Evolutionary conservation across 2,113 vertebrate genomes (phyloP).

Genomic region (Sterrhoptilus dennistouni): DNA sequence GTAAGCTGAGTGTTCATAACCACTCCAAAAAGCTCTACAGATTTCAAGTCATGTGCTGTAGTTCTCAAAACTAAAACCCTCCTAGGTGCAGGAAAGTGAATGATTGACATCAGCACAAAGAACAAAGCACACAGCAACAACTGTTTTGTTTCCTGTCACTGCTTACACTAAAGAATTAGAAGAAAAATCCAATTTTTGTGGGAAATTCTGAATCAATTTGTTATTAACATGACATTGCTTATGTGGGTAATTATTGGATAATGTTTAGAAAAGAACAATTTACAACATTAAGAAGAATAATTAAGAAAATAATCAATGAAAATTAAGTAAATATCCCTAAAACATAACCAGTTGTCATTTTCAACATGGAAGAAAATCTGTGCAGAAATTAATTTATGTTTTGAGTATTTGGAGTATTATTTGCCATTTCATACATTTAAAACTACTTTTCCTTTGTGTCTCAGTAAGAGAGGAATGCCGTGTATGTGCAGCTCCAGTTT

Average conservation of each 20-base stretch:
- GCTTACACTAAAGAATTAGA: not conserved
- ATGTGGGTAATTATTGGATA: conserved; percentile 6
- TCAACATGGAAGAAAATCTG: not conserved
- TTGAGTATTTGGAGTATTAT: not conserved
- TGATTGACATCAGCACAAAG: conserved; percentile 33
- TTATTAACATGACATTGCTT: not conserved
- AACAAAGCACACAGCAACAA: conserved; percentile 43
- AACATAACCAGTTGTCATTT: not conserved
- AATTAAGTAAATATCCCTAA: conserved; percentile 9
- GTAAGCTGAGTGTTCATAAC: not conserved
- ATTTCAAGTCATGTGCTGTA: not conserved
- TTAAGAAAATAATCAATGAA: conserved; percentile 42
- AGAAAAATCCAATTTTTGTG: conserved; percentile 7
- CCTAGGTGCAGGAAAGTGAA: not conserved
- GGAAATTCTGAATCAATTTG: conserved; percentile 26
- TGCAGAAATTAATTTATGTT: not conserved
- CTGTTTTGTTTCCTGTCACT: conserved; percentile 30
- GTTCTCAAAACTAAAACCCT: conserved; percentile 13
- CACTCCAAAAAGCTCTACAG: not conserved
- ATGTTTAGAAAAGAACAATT: conserved; percentile 17
- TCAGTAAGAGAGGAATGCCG: not conserved
- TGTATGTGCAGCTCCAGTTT: not conserved
- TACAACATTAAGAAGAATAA: not conserved
- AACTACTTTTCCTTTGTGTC: not conserved
- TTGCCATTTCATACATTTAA: not conserved